Base-by-base conservation (phyloP, 2,797 vertebrate genomes). In the Pachyuromys duprasi region DNA sequence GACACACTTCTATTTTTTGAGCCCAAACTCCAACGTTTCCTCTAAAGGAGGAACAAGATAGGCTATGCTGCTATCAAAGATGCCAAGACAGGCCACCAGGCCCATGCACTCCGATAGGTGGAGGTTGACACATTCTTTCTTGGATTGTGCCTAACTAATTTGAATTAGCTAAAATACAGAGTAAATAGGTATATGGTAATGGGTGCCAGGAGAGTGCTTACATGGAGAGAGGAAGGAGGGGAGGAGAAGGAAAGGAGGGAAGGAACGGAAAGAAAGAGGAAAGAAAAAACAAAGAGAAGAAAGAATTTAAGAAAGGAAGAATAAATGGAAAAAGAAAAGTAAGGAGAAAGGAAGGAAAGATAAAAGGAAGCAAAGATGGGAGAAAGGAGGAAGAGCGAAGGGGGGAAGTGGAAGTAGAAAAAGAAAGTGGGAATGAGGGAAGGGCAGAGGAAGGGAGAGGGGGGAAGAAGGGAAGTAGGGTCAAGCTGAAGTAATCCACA, bases 141-240 rank as follows among this genome's bases (percentile, higher is more conserved):
- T 12, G 4, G 39, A 9, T 17, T 79, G 39, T 53, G 28, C 31
- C 69, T 42, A 60, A 82, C 12, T 82, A 81, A 88, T 57, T 57
- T 74, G 55, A 74, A 63, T 86, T 89, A 93, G 67, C 8, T 81
- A 89, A 81, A 94, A 60, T 13, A 55, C 26, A 60, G 88, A 89
- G 39, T 78, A 78, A 72, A 72, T 24, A 84, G 65, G 76, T 92
- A 72, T 57, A 84, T 28, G 5, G 8, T 76, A 1, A 70, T 49
- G n/a, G 36, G 26, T 79, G 5, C 36, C 8, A 55, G 2, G 39
- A 22, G 5, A 89, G 67, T 78, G 28, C 13, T 72, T 92, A 70
- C 4, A 60, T 70, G 33, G 24, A 87, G 45, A 86, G 26, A 70
- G 49, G 67, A 22, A 31, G 4, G 0, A 18, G 36, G 8, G 24